A percentile compares a stretch with the other conserved stretches of the same genome.
Evolutionary conservation across 2,888 invertebrate species (phyloP).

Genomic region (Escarpia spicata): DNA sequence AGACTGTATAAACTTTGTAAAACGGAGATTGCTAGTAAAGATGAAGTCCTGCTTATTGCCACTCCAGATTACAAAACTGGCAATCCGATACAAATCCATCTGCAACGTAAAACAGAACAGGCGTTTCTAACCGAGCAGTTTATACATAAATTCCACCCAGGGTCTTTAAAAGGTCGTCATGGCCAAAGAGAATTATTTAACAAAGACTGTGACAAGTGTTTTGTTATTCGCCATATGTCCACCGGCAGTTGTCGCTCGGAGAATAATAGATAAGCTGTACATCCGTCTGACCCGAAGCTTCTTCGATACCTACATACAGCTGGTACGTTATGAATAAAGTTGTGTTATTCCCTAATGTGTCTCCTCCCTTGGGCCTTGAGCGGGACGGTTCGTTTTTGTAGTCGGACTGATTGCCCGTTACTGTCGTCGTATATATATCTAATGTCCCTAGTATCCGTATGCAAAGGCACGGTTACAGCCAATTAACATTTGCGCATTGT

Average conservation of each 20-base stretch:
- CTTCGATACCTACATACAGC: not conserved
- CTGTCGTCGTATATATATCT: not conserved
- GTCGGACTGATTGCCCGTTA: not conserved
- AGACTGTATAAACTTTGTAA: too few species aligned
- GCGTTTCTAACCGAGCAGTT: not conserved
- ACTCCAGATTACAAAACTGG: not conserved
- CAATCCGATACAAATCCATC: not conserved
- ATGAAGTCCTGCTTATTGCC: too few species aligned
- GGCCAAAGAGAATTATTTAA: not conserved
- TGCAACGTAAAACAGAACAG: not conserved
- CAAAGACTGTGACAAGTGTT: not conserved
- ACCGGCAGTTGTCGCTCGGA: not conserved
- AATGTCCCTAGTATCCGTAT: not conserved
- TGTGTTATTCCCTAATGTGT: not conserved
- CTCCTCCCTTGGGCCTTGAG: not conserved
- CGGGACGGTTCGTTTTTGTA: not conserved
- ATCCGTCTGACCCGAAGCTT: not conserved
- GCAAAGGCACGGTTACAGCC: not conserved
- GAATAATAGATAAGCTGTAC: not conserved
- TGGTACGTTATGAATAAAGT: not conserved
- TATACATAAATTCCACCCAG: not conserved
- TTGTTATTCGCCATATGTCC: not conserved
- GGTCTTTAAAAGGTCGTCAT: not conserved
- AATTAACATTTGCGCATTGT: not conserved
- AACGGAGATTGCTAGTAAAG: too few species aligned